Evolutionary conservation across 2,888 invertebrate species (phyloP).

Genomic region (Nomada fabriciana): DNA sequence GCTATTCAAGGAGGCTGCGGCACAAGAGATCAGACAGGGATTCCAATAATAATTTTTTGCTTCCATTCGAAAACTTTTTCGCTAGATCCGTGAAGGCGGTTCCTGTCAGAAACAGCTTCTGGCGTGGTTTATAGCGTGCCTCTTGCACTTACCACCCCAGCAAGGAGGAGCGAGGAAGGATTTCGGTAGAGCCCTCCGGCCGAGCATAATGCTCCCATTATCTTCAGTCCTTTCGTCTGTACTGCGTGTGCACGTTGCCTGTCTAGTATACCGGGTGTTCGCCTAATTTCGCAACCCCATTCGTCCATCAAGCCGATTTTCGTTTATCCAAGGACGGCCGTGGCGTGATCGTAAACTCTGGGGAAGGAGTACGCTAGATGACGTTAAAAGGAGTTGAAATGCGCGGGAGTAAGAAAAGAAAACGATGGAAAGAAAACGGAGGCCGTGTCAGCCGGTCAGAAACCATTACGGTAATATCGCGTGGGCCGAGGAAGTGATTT

Average conservation of each 20-base stretch:
- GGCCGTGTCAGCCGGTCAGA: conserved; percentile 46
- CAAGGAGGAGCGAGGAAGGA: conserved; percentile 67
- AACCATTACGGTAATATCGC: conserved; percentile 75
- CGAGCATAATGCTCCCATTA: conserved; percentile 79
- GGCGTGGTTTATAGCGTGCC: conserved; percentile 77
- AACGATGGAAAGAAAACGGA: conserved; percentile 9
- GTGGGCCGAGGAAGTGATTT: conserved; percentile 75
- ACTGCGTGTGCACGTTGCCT: conserved; percentile 51
- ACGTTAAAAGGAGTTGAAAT: conserved; percentile 32
- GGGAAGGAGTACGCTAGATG: conserved; percentile 17
- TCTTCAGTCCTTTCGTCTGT: conserved; percentile 75
- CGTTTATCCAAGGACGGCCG: conserved; percentile 33
- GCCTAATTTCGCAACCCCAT: conserved; percentile 52
- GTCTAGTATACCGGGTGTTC: conserved; percentile 68
- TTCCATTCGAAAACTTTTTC: conserved; percentile 59
- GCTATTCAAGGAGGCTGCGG: background rate
- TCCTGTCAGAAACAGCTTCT: conserved; percentile 77
- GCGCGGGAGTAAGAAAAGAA: background rate
- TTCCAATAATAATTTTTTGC: conserved; percentile 67
- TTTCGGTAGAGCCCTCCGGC: conserved; percentile 64
- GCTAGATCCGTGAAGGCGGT: conserved; percentile 49
- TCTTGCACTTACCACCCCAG: conserved; percentile 67
- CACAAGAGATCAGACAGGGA: conserved; percentile 49
- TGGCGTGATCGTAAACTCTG: conserved; percentile 58
- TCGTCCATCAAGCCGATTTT: conserved; percentile 4